Conservation (phyloP, 2,888 invertebrate genomes). For the Diarsia brunnea region DNA sequence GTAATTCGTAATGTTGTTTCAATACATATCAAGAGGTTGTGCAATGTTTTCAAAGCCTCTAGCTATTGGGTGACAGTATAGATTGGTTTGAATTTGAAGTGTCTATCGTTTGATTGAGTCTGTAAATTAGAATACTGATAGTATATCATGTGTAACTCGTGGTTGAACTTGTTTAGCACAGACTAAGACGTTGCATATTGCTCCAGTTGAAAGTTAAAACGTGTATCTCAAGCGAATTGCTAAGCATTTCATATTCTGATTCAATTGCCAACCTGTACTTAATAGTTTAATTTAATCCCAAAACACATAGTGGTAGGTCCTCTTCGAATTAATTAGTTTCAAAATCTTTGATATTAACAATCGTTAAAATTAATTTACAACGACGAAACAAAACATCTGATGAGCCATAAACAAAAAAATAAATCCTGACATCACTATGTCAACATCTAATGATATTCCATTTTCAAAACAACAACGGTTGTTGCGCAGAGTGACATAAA, state of each 20-base stretch:
- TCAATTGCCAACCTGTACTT: neutral
- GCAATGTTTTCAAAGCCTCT: slow-evolving; percentile 39
- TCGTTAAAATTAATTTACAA: neutral
- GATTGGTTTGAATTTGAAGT: slow-evolving; percentile 23
- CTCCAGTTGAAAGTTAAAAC: neutral
- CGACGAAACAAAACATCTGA: slow-evolving; percentile 25
- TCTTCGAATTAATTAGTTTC: neutral
- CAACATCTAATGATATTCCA: slow-evolving; percentile 61
- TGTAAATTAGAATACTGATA: slow-evolving; percentile 1
- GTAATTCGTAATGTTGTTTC: slow-evolving; percentile 59
- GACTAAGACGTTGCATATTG: no score
- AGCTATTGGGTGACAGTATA: slow-evolving; percentile 27
- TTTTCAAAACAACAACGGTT: slow-evolving; percentile 63
- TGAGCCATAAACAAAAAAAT: slow-evolving; percentile 43
- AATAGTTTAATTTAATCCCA: neutral
- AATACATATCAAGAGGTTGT: slow-evolving; percentile 43
- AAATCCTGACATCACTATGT: slow-evolving; percentile 43
- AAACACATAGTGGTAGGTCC: neutral
- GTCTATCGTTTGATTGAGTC: slow-evolving; percentile 4
- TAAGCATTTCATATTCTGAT: neutral
- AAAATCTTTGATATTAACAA: neutral
- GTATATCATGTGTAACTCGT: slow-evolving; percentile 8
- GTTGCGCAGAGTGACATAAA: slow-evolving; percentile 75
- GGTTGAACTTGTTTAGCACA: slow-evolving; percentile 17
- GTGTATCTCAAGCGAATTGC: neutral